Evolutionary conservation across 2,797 vertebrate species (phyloP).

Genomic region (Octomys mimax): DNA sequence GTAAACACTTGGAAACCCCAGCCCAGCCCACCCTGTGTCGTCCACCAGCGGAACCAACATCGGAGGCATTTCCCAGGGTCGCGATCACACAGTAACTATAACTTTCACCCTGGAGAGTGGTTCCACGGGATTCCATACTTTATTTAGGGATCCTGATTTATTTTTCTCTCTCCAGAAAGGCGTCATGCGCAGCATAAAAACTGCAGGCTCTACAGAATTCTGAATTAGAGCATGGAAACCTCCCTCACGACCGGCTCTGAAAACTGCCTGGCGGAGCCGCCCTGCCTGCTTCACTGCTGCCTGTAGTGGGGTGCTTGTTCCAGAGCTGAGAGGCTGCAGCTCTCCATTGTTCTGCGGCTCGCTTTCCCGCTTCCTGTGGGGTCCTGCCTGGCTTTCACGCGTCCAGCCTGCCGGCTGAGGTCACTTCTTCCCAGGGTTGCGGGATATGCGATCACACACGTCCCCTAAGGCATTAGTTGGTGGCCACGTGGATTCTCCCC

Average conservation of each 20-base stretch:
- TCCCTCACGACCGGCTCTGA: not conserved
- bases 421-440: not conserved
- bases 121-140: not conserved
- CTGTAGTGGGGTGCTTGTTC: not conserved
- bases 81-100: not conserved
- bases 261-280: not conserved
- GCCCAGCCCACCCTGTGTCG: rapidly evolving
- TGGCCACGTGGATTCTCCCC: not conserved
- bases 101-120: not conserved
- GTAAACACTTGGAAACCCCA: not conserved
- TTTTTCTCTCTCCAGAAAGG: not conserved
- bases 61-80: not conserved
- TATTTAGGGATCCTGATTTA: not conserved
- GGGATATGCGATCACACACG: not conserved
- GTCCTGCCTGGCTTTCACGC: not conserved
- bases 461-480: not conserved
- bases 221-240: not conserved
- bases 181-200: not conserved
- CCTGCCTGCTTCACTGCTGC: not conserved
- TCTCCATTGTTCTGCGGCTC: not conserved
- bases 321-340: rapidly evolving
- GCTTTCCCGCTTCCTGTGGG: not conserved
- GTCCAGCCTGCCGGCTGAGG: not conserved
- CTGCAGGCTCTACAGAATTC: not conserved
- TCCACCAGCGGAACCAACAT: not conserved